Conservation (phyloP, 2,797 vertebrate species). For the Melanotaenia trifasciata region DNA sequence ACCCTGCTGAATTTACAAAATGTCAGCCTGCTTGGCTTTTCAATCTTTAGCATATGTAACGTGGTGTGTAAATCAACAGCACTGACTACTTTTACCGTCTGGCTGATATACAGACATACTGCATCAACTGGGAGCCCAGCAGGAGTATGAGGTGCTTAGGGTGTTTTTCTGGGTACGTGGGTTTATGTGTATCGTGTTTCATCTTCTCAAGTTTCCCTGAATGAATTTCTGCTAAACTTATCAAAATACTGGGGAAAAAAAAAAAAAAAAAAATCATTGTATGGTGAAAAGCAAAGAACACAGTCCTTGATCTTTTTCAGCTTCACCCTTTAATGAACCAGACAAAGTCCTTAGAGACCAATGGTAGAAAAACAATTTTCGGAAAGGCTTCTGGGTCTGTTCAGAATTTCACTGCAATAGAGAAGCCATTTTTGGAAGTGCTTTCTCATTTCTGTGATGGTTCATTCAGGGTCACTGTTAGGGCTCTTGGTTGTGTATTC, state of each 20-base stretch:
- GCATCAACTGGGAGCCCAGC: background rate
- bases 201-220: conserved; percentile 6
- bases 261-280: conserved; percentile 23
- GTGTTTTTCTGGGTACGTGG: background rate
- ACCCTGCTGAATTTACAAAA: conserved; percentile 21
- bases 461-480: conserved; percentile 4
- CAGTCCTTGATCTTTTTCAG: conserved; percentile 29
- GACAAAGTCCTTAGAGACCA: conserved; percentile 34
- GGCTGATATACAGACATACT: conserved; percentile 30
- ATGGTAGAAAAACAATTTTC: conserved; percentile 42
- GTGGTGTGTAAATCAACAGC: conserved; percentile 28
- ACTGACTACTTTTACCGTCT: conserved; percentile 13
- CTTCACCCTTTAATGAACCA: conserved; percentile 52
- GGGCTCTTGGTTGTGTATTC: conserved; percentile 2
- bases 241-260: conserved; percentile 1
- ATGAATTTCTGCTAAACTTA: conserved; percentile 13
- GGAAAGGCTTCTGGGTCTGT: conserved; percentile 25
- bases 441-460: conserved; percentile 20
- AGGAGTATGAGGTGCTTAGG: background rate
- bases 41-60: conserved; percentile 36
- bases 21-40: conserved; percentile 22
- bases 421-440: conserved; percentile 22
- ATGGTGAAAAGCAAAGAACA: conserved; percentile 30
- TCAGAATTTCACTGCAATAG: conserved; percentile 40
- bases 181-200: conserved; percentile 3